Base-by-base conservation (phyloP, 37 sponge, comb jelly and placozoan species). In the Mnemiopsis leidyi region DNA sequence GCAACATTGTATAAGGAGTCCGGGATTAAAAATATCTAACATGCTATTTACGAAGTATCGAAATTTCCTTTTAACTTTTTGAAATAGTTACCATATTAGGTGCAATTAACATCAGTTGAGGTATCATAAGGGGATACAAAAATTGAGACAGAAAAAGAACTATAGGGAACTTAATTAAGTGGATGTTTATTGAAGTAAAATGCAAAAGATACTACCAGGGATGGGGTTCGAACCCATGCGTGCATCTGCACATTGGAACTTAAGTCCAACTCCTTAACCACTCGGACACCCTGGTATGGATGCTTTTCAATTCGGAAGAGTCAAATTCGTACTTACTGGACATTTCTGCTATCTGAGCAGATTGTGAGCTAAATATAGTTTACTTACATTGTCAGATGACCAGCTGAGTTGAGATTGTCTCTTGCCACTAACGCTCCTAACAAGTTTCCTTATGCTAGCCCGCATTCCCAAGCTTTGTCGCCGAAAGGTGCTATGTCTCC, bases 201-300 rank as follows among this genome's bases (percentile, higher is more conserved):
- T 23, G 0, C 25, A 85, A 48, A 48, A 48, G 61, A 48, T 48
- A 95, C 35, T 97, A 97, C 98, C 98, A 97, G 98, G 98, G 95
- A 96, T 97, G 98, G 98, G 98, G 98, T 97, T 97, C 98, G 98
- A 97, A 97, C 98, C 98, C 98, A 97, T 95, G 98, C 96, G 98
- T 97, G 98, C 98, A 97, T 95, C 93, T 95, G 98, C 98, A 97
- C 98, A 97, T 96, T 97, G 96, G 98, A 97, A 94, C 98, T 97
- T 97, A 97, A 97, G 98, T 97, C 98, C 96, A 97, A 97, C 98
- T 96, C 98, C 98, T 97, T 97, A 97, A 97, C 98, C 98, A 96
- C 98, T 97, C 98, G 98, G 98, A 96, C 98, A 97, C 96, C 98
- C 98, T 97, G 98, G 98, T 97, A 93, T 48, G 61, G 13, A 5